Evolutionary conservation across 2,113 vertebrate species (phyloP).

Genomic region (Stigmatopora nigra): DNA sequence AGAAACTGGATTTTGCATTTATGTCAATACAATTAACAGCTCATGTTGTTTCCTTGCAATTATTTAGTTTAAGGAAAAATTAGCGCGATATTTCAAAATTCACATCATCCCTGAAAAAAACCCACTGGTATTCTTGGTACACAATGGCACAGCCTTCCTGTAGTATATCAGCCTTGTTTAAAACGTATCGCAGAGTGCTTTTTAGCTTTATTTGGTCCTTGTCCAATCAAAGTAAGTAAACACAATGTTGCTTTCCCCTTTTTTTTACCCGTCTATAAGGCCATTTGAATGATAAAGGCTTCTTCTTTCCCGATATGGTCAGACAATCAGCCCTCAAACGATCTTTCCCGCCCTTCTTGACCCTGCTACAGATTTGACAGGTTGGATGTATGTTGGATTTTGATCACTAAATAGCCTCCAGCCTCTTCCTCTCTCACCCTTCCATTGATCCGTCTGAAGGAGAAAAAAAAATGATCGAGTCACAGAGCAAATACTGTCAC

Average conservation of each 20-base stretch:
- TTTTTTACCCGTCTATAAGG: background rate
- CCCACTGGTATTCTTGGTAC: too few relatives aligned
- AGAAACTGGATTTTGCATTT: background rate
- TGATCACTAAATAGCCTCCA: background rate
- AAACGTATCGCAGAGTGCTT: background rate
- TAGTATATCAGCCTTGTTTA: background rate
- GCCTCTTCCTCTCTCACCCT: background rate
- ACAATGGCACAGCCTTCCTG: background rate
- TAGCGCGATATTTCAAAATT: too few relatives aligned
- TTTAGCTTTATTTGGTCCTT: background rate
- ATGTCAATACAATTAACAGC: background rate
- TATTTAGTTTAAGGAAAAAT: background rate
- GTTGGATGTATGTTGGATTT: background rate
- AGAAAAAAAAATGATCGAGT: slow-evolving; percentile 1
- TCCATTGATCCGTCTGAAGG: background rate
- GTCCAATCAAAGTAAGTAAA: background rate
- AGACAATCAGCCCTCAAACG: background rate
- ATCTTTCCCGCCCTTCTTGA: background rate
- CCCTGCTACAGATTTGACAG: background rate
- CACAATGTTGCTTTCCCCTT: slow-evolving; percentile 1
- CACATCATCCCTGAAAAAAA: too few relatives aligned
- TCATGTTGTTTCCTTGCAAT: background rate
- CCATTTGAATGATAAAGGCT: slow-evolving; percentile 12
- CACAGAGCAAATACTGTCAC: background rate
- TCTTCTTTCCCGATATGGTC: background rate